These are phyloP conservation scores for Synanthedon tipuliformis DNA, from an alignment of 2,888 invertebrate species.

Conservation along the genomic window DNA sequence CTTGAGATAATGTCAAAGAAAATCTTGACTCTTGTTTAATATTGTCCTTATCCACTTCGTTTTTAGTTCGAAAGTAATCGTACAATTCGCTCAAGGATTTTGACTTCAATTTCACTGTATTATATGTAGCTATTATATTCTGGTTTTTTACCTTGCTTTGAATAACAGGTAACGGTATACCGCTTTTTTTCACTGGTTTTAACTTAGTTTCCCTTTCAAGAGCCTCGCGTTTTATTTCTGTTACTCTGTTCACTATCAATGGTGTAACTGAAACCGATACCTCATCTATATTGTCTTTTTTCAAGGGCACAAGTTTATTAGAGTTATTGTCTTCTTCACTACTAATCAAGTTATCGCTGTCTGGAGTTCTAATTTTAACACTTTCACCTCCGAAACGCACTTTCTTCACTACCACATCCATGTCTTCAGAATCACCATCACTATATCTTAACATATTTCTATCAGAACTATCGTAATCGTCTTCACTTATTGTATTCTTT, in stretches of 20 bases:
- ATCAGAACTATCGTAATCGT: conserved; percentile 57
- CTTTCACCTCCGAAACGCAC: conserved; percentile 90
- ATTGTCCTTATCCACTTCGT: conserved; percentile 26
- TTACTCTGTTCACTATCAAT: conserved; percentile 34
- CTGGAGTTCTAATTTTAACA: conserved; percentile 86
- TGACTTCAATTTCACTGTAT: conserved; percentile 51
- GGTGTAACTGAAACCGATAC: conserved; percentile 27
- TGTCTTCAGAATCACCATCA: conserved; percentile 72
- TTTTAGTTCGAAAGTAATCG: conserved; percentile 58
- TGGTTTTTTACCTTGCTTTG: conserved; percentile 30
- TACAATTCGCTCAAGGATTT: conserved; percentile 62
- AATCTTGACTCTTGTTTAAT: conserved; percentile 38
- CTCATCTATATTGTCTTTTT: conserved; percentile 26
- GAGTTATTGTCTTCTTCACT: conserved; percentile 54
- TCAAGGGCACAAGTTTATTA: conserved; percentile 11
- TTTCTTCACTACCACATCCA: conserved; percentile 71
- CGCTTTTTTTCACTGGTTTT: conserved; percentile 38
- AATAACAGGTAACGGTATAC: conserved; percentile 55
- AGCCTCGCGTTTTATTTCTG: conserved; percentile 43
- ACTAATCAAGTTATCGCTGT: conserved; percentile 78
- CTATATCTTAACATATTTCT: conserved; percentile 71
- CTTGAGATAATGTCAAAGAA: conserved; percentile 43
- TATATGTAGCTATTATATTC: conserved; percentile 24
- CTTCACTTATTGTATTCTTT: conserved; percentile 51
- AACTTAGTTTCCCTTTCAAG: conserved; percentile 26